Percentiles rank a stretch among this genome's conserved stretches.
These are phyloP conservation scores for Phycodurus eques DNA, from an alignment of 2,113 vertebrate species.

Conservation along the genomic window DNA sequence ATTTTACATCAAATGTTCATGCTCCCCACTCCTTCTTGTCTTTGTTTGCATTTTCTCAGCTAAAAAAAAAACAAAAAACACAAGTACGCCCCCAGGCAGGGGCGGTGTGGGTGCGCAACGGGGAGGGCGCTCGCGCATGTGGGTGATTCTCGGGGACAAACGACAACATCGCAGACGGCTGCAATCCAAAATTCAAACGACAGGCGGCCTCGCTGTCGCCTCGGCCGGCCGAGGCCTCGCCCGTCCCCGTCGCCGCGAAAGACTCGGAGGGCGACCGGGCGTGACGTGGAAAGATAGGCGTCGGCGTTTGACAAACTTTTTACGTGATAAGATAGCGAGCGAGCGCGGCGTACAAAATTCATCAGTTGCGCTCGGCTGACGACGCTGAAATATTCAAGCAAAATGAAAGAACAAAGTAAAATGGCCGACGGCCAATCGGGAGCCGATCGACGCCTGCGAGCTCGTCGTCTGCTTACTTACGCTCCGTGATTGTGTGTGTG, in stretches of 20 bases:
- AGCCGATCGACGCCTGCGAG: slow-evolving; percentile 57
- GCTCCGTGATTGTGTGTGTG: slow-evolving; percentile 36
- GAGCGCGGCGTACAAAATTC: slow-evolving; percentile 39
- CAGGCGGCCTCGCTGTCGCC: slow-evolving; percentile 64
- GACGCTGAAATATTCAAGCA: slow-evolving; percentile 42
- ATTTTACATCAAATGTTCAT: background rate
- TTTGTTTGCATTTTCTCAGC: background rate
- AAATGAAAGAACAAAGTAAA: slow-evolving; percentile 39
- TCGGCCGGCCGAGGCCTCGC: slow-evolving; percentile 39
- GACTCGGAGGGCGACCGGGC: slow-evolving; percentile 47
- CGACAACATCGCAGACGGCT: slow-evolving; percentile 70
- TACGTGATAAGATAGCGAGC: slow-evolving; percentile 40
- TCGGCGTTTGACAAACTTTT: slow-evolving; percentile 56
- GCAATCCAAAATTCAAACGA: slow-evolving; percentile 73
- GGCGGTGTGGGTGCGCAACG: slow-evolving; percentile 28
- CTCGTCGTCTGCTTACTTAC: slow-evolving; percentile 52
- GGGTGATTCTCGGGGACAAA: slow-evolving; percentile 65
- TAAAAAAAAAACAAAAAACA: background rate
- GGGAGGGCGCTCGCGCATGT: slow-evolving; percentile 2
- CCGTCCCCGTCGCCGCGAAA: slow-evolving; percentile 36
- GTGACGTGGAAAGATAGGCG: slow-evolving; percentile 51
- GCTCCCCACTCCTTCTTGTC: background rate
- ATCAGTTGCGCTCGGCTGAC: slow-evolving; percentile 42
- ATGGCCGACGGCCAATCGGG: slow-evolving; percentile 48
- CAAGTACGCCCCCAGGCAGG: slow-evolving; percentile 45